phyloP scores from a whole-genome alignment of 30 jellyfish, hydroid and myxozoan genomes.

The Clytia hemisphaerica region DNA sequence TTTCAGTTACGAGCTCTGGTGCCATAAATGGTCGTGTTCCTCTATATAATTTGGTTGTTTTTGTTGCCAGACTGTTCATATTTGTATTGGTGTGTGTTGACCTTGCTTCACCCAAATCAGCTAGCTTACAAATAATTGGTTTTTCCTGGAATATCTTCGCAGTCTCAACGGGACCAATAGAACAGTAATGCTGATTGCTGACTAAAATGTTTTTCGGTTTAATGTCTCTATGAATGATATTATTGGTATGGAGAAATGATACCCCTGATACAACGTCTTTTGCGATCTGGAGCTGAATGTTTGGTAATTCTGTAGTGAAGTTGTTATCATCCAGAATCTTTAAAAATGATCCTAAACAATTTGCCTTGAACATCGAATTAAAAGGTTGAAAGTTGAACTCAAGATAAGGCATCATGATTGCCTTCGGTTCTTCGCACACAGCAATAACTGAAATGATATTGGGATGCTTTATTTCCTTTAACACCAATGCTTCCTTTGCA shows the following conservation, averaged over 20 bases:
- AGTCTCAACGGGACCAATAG: not conserved
- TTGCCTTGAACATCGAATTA: not conserved
- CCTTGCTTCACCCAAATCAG: constrained; percentile 13
- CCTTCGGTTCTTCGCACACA: not conserved
- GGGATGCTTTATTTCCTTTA: not conserved
- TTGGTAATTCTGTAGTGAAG: not conserved
- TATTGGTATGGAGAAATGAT: not conserved
- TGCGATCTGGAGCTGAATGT: not conserved
- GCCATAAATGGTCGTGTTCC: constrained; percentile 16
- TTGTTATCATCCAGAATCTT: not conserved
- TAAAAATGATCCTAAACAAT: not conserved
- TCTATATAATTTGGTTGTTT: not conserved
- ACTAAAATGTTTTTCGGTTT: constrained; percentile 4
- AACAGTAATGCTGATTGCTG: not conserved
- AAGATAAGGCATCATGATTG: not conserved
- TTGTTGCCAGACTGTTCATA: not conserved
- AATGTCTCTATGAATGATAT: constrained; percentile 4
- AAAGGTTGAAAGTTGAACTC: not conserved
- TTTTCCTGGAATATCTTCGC: not conserved
- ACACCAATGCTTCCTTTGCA: constrained; percentile 6
- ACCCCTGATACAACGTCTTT: not conserved
- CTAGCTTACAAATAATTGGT: constrained; percentile 1
- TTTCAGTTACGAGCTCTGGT: not conserved
- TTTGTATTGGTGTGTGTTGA: not conserved
- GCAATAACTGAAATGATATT: not conserved